These are phyloP conservation scores for Drosophila meridionalis DNA, from an alignment of 2,888 invertebrate species.

Conservation along the genomic window DNA sequence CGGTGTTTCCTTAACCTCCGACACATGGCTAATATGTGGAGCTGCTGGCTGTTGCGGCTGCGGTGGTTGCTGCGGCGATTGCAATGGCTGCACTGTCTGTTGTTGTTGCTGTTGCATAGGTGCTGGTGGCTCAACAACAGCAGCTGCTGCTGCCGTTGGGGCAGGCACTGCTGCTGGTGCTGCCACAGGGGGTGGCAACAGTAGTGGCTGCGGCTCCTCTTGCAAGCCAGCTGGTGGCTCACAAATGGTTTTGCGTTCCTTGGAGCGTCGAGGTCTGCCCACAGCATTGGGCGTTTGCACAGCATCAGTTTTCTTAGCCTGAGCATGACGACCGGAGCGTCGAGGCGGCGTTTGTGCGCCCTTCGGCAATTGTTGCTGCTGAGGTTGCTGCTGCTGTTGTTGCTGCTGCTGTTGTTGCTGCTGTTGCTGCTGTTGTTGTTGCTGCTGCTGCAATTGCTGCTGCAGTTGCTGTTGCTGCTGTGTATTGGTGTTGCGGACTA, in stretches of 20 bases:
- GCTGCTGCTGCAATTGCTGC: constrained; percentile 43
- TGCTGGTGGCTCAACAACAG: constrained; percentile 7
- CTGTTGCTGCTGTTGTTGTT: constrained; percentile 19
- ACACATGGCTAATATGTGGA: constrained; percentile 1
- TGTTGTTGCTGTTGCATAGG: constrained; percentile 16
- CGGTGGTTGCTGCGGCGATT: constrained; percentile 1
- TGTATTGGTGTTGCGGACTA: constrained; percentile 88
- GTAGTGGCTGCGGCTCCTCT: constrained; percentile 77
- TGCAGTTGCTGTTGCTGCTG: constrained; percentile 49
- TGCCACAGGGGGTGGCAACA: constrained; percentile 45
- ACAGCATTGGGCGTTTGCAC: constrained; percentile 64
- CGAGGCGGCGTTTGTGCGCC: constrained; percentile 84
- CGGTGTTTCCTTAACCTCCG: constrained; percentile 25
- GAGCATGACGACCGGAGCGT: constrained; percentile 84
- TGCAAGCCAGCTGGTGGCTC: constrained; percentile 77
- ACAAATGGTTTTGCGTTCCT: constrained; percentile 89
- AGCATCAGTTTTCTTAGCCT: constrained; percentile 77
- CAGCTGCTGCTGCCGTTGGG: constrained; percentile 73
- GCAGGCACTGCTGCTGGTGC: constrained; percentile 3
- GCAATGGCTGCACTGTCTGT: neutral
- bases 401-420: constrained; percentile 29
- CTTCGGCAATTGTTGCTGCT: constrained; percentile 74
- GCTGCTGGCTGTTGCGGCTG: constrained; percentile 5
- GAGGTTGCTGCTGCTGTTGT: constrained; percentile 18
- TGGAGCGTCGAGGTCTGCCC: constrained; percentile 87